Percentiles rank a stretch among this genome's conserved stretches.
Conservation (phyloP, 2,113 vertebrate genomes). For the Lota lota region DNA sequence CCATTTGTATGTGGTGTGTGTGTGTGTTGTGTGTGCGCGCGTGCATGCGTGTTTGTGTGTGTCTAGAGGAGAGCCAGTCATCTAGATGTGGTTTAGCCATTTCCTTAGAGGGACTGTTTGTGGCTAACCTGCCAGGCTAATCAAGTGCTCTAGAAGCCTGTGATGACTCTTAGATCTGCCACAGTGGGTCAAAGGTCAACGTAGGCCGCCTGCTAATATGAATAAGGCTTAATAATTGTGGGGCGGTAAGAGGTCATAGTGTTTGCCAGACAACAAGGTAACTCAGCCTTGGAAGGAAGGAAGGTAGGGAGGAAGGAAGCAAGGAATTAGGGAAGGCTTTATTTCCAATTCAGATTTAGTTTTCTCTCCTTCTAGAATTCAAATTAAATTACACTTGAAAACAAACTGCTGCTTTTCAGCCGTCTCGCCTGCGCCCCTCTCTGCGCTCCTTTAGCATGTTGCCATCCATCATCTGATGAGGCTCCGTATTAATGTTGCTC, state of each 20-base stretch:
- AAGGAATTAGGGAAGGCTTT: constrained; percentile 7
- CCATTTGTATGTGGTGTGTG: background rate
- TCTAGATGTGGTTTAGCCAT: constrained; percentile 58
- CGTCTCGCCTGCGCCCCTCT: constrained; percentile 2
- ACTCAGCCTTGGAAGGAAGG: constrained; percentile 8
- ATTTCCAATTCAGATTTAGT: constrained; percentile 38
- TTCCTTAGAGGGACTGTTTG: constrained; percentile 50
- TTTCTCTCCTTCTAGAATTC: constrained; percentile 9
- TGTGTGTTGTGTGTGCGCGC: constrained; percentile 16
- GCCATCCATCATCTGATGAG: constrained; percentile 36
- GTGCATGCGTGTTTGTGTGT: constrained; percentile 21
- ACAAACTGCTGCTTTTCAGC: constrained; percentile 38
- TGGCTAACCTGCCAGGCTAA: constrained; percentile 51
- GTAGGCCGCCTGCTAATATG: constrained; percentile 9
- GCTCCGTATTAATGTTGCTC: constrained; percentile 38
- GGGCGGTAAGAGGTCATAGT: background rate
- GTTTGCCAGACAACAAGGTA: constrained; percentile 28
- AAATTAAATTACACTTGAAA: constrained; percentile 42
- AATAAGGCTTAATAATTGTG: constrained; percentile 2
- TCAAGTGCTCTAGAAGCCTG: constrained; percentile 24
- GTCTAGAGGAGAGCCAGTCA: constrained; percentile 14
- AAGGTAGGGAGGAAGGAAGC: background rate
- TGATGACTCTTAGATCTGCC: constrained; percentile 66
- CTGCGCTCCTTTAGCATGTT: constrained; percentile 23
- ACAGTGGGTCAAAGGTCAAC: constrained; percentile 46